phyloP scores from a whole-genome alignment of 2,888 invertebrate genomes.

The Zhengitettix transpicula region DNA sequence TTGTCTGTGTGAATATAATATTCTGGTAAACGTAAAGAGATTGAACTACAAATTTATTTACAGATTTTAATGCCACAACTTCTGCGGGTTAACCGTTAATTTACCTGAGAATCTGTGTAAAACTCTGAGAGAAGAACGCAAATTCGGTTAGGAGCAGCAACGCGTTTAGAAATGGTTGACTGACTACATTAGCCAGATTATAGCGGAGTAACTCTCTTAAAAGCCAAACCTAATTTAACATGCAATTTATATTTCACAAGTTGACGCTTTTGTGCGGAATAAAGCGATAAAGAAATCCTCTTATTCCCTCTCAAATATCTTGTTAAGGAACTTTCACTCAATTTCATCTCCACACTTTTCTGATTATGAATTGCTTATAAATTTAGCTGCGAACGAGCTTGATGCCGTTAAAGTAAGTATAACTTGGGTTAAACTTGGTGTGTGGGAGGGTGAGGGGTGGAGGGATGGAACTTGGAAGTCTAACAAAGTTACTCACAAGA shows the following conservation, averaged over 20 bases:
- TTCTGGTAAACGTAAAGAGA: too few species aligned
- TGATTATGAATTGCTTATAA: conserved; percentile 28
- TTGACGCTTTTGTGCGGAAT: conserved; percentile 3
- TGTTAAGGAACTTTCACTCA: conserved; percentile 23
- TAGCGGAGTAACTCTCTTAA: neutral
- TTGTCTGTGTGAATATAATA: too few species aligned
- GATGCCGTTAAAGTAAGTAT: conserved; percentile 10
- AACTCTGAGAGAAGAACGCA: too few species aligned
- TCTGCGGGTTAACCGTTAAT: too few species aligned
- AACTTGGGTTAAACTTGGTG: conserved; percentile 9
- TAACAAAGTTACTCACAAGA: conserved; percentile 10
- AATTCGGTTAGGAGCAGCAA: too few species aligned
- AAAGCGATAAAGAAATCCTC: conserved; percentile 9
- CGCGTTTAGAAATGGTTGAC: neutral
- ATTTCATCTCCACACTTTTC: conserved; percentile 25
- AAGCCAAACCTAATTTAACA: neutral
- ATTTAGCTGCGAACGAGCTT: conserved; percentile 23
- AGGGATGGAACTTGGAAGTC: conserved; percentile 8
- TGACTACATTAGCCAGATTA: neutral
- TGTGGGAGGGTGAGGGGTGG: neutral
- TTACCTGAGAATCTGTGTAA: too few species aligned
- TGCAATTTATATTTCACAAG: conserved; percentile 5
- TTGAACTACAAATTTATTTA: too few species aligned
- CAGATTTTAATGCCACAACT: too few species aligned
- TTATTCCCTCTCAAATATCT: conserved; percentile 9